Base-by-base conservation (phyloP, 1,140 invertebrate species). In the Caenorhabditis tropicalis region DNA sequence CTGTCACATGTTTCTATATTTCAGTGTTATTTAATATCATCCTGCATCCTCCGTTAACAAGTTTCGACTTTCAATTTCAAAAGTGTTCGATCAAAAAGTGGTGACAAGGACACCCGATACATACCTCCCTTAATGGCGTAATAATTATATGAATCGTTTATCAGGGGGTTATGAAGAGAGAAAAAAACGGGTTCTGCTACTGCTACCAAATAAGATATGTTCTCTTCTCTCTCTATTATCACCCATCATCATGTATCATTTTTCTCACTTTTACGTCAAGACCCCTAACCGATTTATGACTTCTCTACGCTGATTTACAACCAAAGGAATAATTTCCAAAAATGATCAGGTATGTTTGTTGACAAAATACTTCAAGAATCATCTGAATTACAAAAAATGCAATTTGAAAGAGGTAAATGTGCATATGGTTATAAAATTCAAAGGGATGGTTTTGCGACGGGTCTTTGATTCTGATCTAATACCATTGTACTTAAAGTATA, bases 221-320 rank as follows among this genome's bases (percentile, higher is more conserved):
- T 74, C 65, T 65, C 31, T 36, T 36, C 53, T 65, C 58, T 36
- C 31, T 74, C 65, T 74, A 43, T 24, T 74, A 74, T 43, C 65
- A 43, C 33, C 15, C 33, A 46, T 74, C 65, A 43, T 74, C 65
- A 74, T 74, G 65, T 74, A 74, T 74, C 65, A 74, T 74, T 74
- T 74, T 74, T 74, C 65, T 74, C 36, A 74, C 65, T 24, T 74
- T 24, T 36, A 27, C 36, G 9, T 74, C 65, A 74, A 74, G 33
- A 74, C 65, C 65, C n/a, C 27, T 74, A 74, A n/a, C 65, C 65
- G 65, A 74, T 74, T 74, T 74, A 74, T 74, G 65, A 74, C 65
- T 43, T 74, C 36, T n/a, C 65, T 12, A 36, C 36, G 65, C 36
- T 74, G 65, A 74, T 74, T 74, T 74, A 74, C 65, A 74, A 74